Evolutionary conservation across 2,113 vertebrate genomes (phyloP).

Genomic region (Smithornis capensis): DNA sequence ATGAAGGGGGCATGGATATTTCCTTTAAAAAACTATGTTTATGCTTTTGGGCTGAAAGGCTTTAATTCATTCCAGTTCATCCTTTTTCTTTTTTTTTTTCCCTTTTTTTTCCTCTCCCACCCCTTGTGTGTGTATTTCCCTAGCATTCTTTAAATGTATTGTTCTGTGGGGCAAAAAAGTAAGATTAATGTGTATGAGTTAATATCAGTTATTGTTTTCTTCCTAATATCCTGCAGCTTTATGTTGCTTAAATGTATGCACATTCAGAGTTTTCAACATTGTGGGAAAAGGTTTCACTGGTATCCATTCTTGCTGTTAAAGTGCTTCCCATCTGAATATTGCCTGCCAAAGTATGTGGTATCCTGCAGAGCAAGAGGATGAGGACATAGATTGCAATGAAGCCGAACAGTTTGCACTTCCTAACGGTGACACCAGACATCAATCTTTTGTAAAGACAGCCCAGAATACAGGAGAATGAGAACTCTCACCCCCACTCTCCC

Average conservation of each 20-base stretch:
- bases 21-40: background rate
- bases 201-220: slow-evolving; percentile 29
- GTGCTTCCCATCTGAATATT: slow-evolving; percentile 84
- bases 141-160: background rate
- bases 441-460: slow-evolving; percentile 85
- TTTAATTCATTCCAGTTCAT: background rate
- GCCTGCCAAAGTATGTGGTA: slow-evolving; percentile 86
- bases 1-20: background rate
- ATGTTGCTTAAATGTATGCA: slow-evolving; percentile 42
- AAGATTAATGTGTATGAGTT: background rate
- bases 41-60: background rate
- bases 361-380: slow-evolving; percentile 84
- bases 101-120: no score
- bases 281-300: slow-evolving; percentile 82
- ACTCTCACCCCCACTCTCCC: slow-evolving; percentile 9
- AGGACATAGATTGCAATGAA: slow-evolving; percentile 87
- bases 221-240: slow-evolving; percentile 24
- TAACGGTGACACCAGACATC: slow-evolving; percentile 88
- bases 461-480: slow-evolving; percentile 67
- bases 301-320: slow-evolving; percentile 85
- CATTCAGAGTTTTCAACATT: slow-evolving; percentile 67
- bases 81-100: background rate
- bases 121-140: background rate
- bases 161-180: background rate
- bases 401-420: slow-evolving; percentile 89